phyloP scores from a whole-genome alignment of 2,888 invertebrate genomes.

The Polyploca ridens region DNA sequence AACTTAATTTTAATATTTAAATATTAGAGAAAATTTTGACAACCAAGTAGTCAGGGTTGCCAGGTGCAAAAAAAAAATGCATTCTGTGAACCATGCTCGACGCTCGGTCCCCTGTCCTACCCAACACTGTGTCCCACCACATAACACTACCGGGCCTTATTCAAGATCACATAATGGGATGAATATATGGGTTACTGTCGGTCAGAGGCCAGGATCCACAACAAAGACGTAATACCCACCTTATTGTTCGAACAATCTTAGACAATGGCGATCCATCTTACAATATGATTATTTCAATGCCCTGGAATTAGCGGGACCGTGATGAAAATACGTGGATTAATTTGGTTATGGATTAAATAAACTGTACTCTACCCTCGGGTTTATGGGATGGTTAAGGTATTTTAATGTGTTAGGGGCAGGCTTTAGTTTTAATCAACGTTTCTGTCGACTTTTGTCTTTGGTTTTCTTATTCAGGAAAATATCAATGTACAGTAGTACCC shows the following conservation, averaged over 20 bases:
- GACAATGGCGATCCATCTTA: slow-evolving; percentile 50
- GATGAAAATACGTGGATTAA: slow-evolving; percentile 10
- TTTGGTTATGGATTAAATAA: slow-evolving; percentile 1
- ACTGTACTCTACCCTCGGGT: background rate
- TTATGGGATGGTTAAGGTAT: background rate
- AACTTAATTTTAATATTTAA: too few relatives aligned
- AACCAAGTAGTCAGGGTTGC: too few relatives aligned
- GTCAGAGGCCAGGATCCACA: slow-evolving; percentile 73
- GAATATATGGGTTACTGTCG: slow-evolving; percentile 78
- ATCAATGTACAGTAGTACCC: too few relatives aligned
- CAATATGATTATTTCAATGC: slow-evolving; percentile 41
- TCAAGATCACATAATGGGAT: slow-evolving; percentile 78
- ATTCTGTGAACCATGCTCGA: background rate
- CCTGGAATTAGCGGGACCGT: slow-evolving; percentile 7
- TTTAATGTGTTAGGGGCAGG: background rate
- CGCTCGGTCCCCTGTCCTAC: background rate
- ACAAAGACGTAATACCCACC: slow-evolving; percentile 59
- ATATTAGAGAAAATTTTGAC: too few relatives aligned
- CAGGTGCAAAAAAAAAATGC: background rate
- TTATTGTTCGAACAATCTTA: slow-evolving; percentile 57
- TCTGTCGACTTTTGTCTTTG: background rate
- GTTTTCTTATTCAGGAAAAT: background rate
- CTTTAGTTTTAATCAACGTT: too few relatives aligned
- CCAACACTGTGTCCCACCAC: slow-evolving; percentile 39
- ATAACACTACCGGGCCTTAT: slow-evolving; percentile 57